Conservation (phyloP, 2,113 vertebrate species). For the Oryzias woworae region DNA sequence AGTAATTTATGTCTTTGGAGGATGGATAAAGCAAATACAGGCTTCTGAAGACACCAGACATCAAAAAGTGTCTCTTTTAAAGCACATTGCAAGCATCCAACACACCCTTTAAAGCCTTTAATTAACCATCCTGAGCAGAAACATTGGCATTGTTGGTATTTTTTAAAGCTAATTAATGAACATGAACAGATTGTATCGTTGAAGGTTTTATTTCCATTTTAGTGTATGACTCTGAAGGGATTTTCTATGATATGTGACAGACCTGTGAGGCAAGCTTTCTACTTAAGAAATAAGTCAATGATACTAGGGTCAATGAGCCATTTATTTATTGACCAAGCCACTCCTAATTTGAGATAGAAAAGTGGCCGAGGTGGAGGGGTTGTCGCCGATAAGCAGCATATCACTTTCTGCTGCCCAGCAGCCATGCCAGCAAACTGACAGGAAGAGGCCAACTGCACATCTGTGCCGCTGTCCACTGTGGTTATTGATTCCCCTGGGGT, state of each 20-base stretch:
- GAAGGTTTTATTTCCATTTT: no score
- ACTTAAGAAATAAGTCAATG: slow-evolving; percentile 13
- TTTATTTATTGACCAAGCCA: slow-evolving; percentile 40
- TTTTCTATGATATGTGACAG: slow-evolving; percentile 16
- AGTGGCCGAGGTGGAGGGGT: slow-evolving; percentile 15
- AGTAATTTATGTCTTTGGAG: background rate
- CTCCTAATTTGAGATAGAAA: slow-evolving; percentile 40
- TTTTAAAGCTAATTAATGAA: background rate
- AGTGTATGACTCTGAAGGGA: slow-evolving; percentile 7
- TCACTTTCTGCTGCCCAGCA: slow-evolving; percentile 28
- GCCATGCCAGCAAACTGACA: slow-evolving; percentile 42
- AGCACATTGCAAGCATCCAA: slow-evolving; percentile 8
- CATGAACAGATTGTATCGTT: no score
- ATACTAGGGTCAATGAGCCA: slow-evolving; percentile 23
- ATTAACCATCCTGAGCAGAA: slow-evolving; percentile 26
- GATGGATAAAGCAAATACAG: background rate
- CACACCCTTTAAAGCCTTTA: slow-evolving; percentile 10
- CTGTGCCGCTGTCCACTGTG: slow-evolving; percentile 51
- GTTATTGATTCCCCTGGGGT: slow-evolving; percentile 50
- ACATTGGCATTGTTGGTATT: slow-evolving; percentile 16
- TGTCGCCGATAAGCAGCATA: slow-evolving; percentile 29
- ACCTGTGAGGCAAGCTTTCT: slow-evolving; percentile 23
- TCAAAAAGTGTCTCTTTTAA: slow-evolving; percentile 13
- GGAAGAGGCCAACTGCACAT: slow-evolving; percentile 43
- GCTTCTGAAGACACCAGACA: slow-evolving; percentile 13